A percentile compares a stretch with the other conserved stretches of the same genome.
Evolutionary conservation across 2,113 vertebrate species (phyloP).

Genomic region (Nycticebus coucang): DNA sequence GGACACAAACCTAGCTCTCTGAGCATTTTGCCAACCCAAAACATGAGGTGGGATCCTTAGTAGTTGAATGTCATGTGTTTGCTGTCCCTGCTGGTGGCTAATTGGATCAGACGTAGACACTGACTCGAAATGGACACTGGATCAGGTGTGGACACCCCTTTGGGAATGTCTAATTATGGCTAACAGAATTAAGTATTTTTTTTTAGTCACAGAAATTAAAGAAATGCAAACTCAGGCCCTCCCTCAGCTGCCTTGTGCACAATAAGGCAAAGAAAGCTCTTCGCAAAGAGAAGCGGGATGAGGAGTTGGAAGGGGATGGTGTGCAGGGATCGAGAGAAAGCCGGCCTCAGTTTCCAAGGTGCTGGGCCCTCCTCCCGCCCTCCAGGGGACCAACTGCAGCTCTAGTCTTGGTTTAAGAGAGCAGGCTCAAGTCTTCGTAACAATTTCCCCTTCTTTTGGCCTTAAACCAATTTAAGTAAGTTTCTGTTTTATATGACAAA

Average conservation of each 20-base stretch:
- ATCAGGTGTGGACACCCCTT: neutral
- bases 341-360: neutral
- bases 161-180: neutral
- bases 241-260: neutral
- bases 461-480: neutral
- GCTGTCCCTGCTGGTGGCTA: neutral
- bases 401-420: neutral
- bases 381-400: neutral
- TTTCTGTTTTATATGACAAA: neutral
- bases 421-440: neutral
- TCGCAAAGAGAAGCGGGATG: neutral
- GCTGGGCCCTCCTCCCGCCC: neutral
- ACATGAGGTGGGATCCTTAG: neutral
- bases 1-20: neutral
- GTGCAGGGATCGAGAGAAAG: neutral
- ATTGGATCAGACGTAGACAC: neutral
- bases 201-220: neutral
- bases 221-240: neutral
- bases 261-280: neutral
- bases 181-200: neutral
- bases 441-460: neutral
- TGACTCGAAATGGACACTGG: neutral
- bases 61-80: neutral
- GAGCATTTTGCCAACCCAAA: neutral
- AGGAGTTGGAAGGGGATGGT: too few relatives aligned